Base-by-base conservation (phyloP, 2,888 invertebrate species). In the Dicyrtoma fusca region DNA sequence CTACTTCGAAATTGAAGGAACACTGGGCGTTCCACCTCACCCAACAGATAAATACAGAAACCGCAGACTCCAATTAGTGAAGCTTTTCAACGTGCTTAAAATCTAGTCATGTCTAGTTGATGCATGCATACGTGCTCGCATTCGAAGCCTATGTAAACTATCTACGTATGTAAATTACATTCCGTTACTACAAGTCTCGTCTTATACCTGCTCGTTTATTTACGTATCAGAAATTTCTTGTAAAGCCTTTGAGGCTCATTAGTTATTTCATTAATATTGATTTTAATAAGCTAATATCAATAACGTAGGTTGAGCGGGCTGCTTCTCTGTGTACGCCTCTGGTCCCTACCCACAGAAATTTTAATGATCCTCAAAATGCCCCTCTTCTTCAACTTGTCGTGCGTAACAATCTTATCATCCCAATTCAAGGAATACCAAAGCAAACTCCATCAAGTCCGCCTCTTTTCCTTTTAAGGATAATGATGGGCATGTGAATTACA, bases 381-480 rank as follows among this genome's bases (percentile, higher is more conserved):
- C 23, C 57, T 57, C 57, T 57, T 34, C 34, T 34, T 34, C 34
- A 57, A 17, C 57, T 57, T 57, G 57, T 57, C 57, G 57, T 57
- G 57, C 57, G 57, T 57, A 57, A 57, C 57, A 57, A 57, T 19
- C 21, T 19, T 21, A 57, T 57, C 21, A 14, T 14, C 19, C 34
- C 34, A 34, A 34, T 34, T 34, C 34, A 34, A 34, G 34, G 34
- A 34, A 34, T 34, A 14, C 11, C 23, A 23, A 57, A 57, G 51
- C n/a, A 51, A 51, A 57, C 17, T 57, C 19, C 44, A 63, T 14
- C 26, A 21, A 44, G n/a, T 63, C 34, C 63, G 63, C 63, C 63
- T 63, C 63, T 44, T 63, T 63, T 19, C 63, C 63, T 10, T 63
- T 26, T 63, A 63, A 63, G 63, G 63, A 63, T 44, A 45, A 17